A percentile compares a stretch with the other conserved stretches of the same genome.
Conservation (phyloP, 2,888 invertebrate species). For the Panopea generosa region DNA sequence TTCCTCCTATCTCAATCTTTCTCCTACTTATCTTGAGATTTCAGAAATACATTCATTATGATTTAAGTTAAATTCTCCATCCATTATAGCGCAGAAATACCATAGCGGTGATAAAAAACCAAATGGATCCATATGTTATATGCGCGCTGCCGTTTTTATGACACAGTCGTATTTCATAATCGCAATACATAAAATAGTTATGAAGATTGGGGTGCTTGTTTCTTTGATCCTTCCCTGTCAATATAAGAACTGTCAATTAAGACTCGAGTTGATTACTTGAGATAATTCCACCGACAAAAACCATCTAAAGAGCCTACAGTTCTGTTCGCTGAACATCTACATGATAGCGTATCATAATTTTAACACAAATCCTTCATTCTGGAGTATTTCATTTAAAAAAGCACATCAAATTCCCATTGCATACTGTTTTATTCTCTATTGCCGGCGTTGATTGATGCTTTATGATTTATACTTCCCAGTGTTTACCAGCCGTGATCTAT, state of each 20-base stretch:
- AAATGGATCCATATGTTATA: conserved; percentile 16
- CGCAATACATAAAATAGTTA: conserved; percentile 14
- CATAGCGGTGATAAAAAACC: conserved; percentile 8
- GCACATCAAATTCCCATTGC: conserved; percentile 62
- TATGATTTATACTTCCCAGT: conserved; percentile 53
- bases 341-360: conserved; percentile 36
- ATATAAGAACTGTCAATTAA: conserved; percentile 40
- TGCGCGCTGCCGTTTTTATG: neutral
- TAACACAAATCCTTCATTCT: conserved; percentile 47
- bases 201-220: conserved; percentile 10
- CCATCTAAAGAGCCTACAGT: conserved; percentile 9
- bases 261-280: conserved; percentile 30
- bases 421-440: conserved; percentile 54
- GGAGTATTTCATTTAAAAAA: conserved; percentile 48
- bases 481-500: conserved; percentile 42
- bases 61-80: conserved; percentile 16
- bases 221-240: conserved; percentile 43
- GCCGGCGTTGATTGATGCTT: conserved; percentile 52
- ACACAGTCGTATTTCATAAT: conserved; percentile 25
- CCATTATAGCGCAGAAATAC: neutral
- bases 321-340: conserved; percentile 27
- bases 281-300: conserved; percentile 10
- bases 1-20: conserved; percentile 10
- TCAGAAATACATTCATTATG: conserved; percentile 14
- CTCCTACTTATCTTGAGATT: conserved; percentile 4